Evolutionary conservation across 1,140 invertebrate species (phyloP).

Genomic region (Drosophila equinoxialis): DNA sequence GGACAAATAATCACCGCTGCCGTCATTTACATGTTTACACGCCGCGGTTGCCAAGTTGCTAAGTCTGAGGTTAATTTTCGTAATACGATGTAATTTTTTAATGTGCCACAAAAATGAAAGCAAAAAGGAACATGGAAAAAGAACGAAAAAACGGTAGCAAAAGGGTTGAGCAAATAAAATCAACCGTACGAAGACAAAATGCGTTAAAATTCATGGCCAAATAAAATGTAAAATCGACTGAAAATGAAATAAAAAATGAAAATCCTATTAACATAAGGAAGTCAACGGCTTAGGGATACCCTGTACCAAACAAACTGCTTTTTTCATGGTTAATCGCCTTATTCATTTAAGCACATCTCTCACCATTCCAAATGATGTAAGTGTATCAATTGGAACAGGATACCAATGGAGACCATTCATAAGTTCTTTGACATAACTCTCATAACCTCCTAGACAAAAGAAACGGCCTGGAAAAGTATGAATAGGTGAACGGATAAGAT

Average conservation of each 20-base stretch:
- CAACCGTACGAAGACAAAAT: slow-evolving; percentile 46
- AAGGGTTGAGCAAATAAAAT: slow-evolving; percentile 48
- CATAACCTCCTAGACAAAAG: too few species aligned
- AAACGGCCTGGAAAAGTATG: too few species aligned
- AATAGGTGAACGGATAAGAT: too few species aligned
- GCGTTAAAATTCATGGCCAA: slow-evolving; percentile 59
- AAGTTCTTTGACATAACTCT: too few species aligned
- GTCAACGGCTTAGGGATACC: background rate
- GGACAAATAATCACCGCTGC: slow-evolving; percentile 34
- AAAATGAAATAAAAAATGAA: slow-evolving; percentile 12
- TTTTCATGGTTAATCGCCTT: too few species aligned
- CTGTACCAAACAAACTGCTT: background rate
- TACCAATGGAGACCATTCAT: too few species aligned
- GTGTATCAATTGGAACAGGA: too few species aligned
- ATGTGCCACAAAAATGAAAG: slow-evolving; percentile 56
- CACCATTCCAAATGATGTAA: too few species aligned
- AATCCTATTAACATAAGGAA: background rate
- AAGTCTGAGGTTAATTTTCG: slow-evolving; percentile 66
- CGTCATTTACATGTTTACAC: slow-evolving; percentile 42
- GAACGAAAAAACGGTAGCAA: slow-evolving; percentile 15
- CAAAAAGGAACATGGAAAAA: slow-evolving; percentile 7
- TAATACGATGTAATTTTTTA: slow-evolving; percentile 64
- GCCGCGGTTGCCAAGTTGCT: slow-evolving; percentile 28
- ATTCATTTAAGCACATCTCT: too few species aligned
- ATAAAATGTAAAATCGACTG: slow-evolving; percentile 43